phyloP scores from a whole-genome alignment of 2,888 invertebrate genomes.

The Pomacea canaliculata region DNA sequence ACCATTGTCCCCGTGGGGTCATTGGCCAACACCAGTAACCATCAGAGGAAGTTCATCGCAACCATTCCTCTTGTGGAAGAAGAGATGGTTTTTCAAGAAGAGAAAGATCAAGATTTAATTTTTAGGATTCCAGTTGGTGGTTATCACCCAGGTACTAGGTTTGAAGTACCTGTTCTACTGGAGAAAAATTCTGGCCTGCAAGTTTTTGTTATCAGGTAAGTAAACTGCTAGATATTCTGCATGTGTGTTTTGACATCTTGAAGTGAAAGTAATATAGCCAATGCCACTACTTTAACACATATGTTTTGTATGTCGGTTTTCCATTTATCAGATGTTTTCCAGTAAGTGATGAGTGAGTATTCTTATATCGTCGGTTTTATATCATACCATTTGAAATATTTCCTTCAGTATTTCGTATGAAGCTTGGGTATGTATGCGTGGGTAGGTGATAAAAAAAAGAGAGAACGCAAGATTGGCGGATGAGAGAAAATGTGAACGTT shows the following conservation, averaged over 20 bases:
- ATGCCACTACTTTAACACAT: not conserved
- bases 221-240: conserved; percentile 4
- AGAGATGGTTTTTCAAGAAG: conserved; percentile 78
- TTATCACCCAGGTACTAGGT: conserved; percentile 87
- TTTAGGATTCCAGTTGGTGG: conserved; percentile 89
- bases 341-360: no score
- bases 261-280: not conserved
- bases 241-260: not conserved
- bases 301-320: no score
- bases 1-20: conserved; percentile 51
- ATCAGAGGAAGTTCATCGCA: conserved; percentile 42
- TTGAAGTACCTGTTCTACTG: conserved; percentile 91
- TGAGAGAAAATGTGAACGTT: no score
- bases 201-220: conserved; percentile 87
- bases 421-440: no score
- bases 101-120: conserved; percentile 86
- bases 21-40: conserved; percentile 25
- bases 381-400: no score
- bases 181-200: conserved; percentile 72
- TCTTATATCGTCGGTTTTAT: no score
- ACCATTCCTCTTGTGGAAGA: conserved; percentile 43
- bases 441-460: no score
- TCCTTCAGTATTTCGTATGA: no score
- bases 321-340: no score
- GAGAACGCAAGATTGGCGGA: no score